Evolutionary conservation across 2,113 vertebrate species (phyloP).

Genomic region (Macheiramphus alcinus): DNA sequence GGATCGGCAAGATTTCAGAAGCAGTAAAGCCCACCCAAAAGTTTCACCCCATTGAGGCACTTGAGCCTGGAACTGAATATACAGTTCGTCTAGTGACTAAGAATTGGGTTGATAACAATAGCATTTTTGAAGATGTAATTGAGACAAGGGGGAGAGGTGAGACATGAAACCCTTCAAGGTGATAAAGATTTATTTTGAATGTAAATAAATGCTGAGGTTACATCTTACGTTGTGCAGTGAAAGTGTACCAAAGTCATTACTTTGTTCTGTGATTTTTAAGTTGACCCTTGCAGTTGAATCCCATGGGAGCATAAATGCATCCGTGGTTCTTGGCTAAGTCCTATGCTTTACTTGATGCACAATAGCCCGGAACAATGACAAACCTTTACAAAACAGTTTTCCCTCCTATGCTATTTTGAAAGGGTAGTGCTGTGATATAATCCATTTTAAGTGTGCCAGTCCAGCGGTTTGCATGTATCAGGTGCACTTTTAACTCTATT

Average conservation of each 20-base stretch:
- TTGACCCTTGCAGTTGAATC: not conserved
- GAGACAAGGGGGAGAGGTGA: constrained; percentile 90
- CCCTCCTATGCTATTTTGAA: not conserved
- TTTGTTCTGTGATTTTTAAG: not conserved
- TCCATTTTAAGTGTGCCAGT: not conserved
- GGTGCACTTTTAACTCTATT: not conserved
- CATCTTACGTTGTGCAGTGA: not conserved
- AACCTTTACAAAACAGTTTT: not conserved
- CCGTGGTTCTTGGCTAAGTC: not conserved
- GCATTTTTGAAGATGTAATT: constrained; percentile 93
- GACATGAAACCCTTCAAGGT: constrained; percentile 42
- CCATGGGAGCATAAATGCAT: not conserved
- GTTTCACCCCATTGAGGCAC: constrained; percentile 82
- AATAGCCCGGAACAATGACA: not conserved
- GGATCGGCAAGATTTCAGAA: constrained; percentile 82
- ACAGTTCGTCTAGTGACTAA: constrained; percentile 87
- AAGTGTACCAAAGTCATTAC: not conserved
- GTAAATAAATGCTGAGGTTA: not conserved
- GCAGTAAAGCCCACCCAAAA: constrained; percentile 83
- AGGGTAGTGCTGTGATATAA: not conserved
- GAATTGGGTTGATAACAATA: constrained; percentile 87
- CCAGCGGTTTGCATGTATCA: not conserved
- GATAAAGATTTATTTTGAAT: not conserved
- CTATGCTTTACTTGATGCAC: not conserved
- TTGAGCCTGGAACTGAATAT: constrained; percentile 84